Evolutionary conservation across 2,797 vertebrate species (phyloP).

Genomic region (Phrynocephalus forsythii): DNA sequence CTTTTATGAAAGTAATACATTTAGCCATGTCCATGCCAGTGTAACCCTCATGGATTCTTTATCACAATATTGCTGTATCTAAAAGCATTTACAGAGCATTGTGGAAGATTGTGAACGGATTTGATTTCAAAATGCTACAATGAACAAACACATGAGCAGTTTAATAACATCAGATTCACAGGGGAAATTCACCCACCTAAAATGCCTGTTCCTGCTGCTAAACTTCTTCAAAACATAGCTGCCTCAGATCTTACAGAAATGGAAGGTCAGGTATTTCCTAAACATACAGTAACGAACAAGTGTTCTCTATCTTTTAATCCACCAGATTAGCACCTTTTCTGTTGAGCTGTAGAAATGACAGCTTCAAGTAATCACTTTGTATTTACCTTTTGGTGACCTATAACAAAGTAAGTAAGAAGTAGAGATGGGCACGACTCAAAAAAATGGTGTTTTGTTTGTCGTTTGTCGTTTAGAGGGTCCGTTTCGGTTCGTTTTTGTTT

Average conservation of each 20-base stretch:
- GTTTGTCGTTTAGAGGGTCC: too few relatives aligned
- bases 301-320: too few relatives aligned
- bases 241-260: not conserved
- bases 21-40: conserved; percentile 44
- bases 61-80: conserved; percentile 17
- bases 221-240: accelerated
- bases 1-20: conserved; percentile 55
- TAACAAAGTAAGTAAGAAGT: too few relatives aligned
- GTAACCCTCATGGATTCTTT: conserved; percentile 49
- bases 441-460: too few relatives aligned
- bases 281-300: accelerated
- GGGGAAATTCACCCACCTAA: conserved; percentile 21
- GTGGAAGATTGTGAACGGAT: conserved; percentile 47
- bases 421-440: too few relatives aligned
- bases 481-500: too few relatives aligned
- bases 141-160: conserved; percentile 8
- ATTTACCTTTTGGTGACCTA: too few relatives aligned
- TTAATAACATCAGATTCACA: conserved; percentile 40
- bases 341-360: too few relatives aligned
- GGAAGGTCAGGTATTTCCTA: not conserved
- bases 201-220: not conserved
- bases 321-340: too few relatives aligned
- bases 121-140: conserved; percentile 30
- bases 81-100: conserved; percentile 9
- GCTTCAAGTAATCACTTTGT: too few relatives aligned